These are phyloP conservation scores for Orchestes rusci DNA, from an alignment of 2,888 invertebrate genomes.

Conservation along the genomic window DNA sequence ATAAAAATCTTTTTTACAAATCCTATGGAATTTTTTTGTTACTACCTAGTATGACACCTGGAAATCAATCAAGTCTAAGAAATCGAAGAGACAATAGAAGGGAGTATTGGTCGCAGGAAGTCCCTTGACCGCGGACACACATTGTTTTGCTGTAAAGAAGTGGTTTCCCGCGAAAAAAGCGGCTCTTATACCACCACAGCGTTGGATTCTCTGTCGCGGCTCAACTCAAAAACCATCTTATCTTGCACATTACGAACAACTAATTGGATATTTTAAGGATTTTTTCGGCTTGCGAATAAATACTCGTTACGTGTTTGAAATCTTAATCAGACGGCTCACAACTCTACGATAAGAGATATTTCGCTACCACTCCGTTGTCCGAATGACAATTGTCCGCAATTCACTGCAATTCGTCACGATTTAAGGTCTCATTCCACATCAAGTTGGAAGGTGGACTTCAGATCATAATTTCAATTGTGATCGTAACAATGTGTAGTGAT, in stretches of 20 bases:
- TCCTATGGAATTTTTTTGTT: too few relatives aligned
- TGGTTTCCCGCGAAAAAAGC: slow-evolving; percentile 37
- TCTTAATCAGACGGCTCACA: slow-evolving; percentile 33
- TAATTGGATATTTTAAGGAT: slow-evolving; percentile 41
- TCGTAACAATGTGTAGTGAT: too few relatives aligned
- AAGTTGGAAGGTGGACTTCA: too few relatives aligned
- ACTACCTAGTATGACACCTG: too few relatives aligned
- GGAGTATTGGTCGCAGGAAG: too few relatives aligned
- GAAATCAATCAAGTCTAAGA: too few relatives aligned
- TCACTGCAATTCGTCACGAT: too few relatives aligned
- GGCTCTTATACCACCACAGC: slow-evolving; percentile 37
- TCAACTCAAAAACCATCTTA: slow-evolving; percentile 39
- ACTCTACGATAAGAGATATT: slow-evolving; percentile 31
- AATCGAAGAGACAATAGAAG: too few relatives aligned
- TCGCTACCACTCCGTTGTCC: slow-evolving; percentile 28
- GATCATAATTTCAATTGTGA: too few relatives aligned
- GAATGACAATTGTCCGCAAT: too few relatives aligned
- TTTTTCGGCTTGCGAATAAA: slow-evolving; percentile 38
- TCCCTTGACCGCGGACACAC: slow-evolving; percentile 40
- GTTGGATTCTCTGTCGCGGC: slow-evolving; percentile 38
- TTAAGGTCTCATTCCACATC: too few relatives aligned
- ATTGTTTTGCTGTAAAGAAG: slow-evolving; percentile 39
- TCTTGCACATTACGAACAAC: slow-evolving; percentile 40
- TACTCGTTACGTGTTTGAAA: slow-evolving; percentile 38
- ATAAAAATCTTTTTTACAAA: too few relatives aligned